Evolutionary conservation across 1,140 invertebrate species (phyloP), one percentile per base, ranked within the genome.

Genomic region (Adoxophyes honmai): DNA sequence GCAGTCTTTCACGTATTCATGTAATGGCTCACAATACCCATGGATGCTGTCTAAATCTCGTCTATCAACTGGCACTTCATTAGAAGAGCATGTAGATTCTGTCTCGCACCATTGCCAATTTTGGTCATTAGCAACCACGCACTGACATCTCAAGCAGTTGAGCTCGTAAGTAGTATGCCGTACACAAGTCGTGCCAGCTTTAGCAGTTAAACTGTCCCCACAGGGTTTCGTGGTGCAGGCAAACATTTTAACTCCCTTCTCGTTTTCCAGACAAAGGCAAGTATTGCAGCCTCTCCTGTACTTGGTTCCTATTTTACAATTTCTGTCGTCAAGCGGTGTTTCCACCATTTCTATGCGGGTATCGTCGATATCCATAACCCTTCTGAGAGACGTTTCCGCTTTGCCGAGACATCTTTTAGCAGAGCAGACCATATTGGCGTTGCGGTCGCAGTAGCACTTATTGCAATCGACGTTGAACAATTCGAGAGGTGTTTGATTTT

Each of bases 21-120:
- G 73, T 14, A 75, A 36, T 0, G 82, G 84, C 42, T 80, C 73
- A 28, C 82, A 87, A 16, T 73, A 81, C 0, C 84, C 81, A 11
- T 71, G 67, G 34, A 74, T 21, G 0, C 36, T 35, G 10, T 54
- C 34, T 4, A 72, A 44, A 51, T 61, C 48, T 0, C 8, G 15
- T 13, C 39, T 34, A 15, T 37, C 4, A 7, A 4, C 13, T 48
- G 35, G 21, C 37, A 21, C 5, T 15, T 16, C 16, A 11, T 14
- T 4, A 56, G 28, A 0, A 38, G 33, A 51, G 60, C 76, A 82
- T 15, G 28, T 13, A 0, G 55, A 44, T 38, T 75, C 67, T 0
- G 66, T 36, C 10, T 59, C 51, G 60, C 81, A 86, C 0, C 60
- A 21, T 34, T 84, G 57, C 9, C 44, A 48, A 38, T 72, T 78